These are phyloP conservation scores for Argyrosomus japonicus DNA, from an alignment of 2,113 vertebrate species.

Conservation along the genomic window DNA sequence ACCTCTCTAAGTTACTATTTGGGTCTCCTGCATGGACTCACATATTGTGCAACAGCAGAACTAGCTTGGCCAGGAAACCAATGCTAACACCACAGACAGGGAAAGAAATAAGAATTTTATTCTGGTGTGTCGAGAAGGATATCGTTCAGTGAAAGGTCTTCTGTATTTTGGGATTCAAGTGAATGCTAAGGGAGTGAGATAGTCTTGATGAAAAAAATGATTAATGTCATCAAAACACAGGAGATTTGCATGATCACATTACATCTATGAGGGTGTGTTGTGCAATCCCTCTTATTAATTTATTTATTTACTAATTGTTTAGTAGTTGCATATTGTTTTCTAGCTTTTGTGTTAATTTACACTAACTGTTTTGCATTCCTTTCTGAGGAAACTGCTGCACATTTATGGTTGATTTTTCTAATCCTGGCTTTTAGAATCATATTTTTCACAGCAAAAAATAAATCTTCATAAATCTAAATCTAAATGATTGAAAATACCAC, in stretches of 20 bases:
- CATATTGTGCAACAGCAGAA: slow-evolving; percentile 38
- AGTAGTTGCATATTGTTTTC: not conserved
- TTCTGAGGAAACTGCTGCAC: not conserved
- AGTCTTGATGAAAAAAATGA: not conserved
- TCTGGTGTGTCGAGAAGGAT: slow-evolving; percentile 26
- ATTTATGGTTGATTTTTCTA: not conserved
- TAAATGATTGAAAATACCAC: not conserved
- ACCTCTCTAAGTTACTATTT: slow-evolving; percentile 61
- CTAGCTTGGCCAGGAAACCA: slow-evolving; percentile 37
- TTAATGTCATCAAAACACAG: not conserved
- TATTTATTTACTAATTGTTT: not conserved
- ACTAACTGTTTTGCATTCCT: not conserved
- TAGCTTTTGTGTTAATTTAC: not conserved
- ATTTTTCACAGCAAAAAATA: not conserved
- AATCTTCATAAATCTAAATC: not conserved
- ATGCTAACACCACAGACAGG: slow-evolving; percentile 28
- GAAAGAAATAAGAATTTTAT: slow-evolving; percentile 14
- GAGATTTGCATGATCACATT: not conserved
- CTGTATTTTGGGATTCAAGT: slow-evolving; percentile 18
- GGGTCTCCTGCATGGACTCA: slow-evolving; percentile 34
- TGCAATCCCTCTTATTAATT: too few species aligned
- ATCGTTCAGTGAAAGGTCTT: slow-evolving; percentile 10
- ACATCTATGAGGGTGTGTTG: too few species aligned
- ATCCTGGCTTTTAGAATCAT: not conserved
- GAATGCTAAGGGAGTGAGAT: not conserved